phyloP scores from a whole-genome alignment of 2,113 vertebrate species.

The Haliaeetus leucogaster region DNA sequence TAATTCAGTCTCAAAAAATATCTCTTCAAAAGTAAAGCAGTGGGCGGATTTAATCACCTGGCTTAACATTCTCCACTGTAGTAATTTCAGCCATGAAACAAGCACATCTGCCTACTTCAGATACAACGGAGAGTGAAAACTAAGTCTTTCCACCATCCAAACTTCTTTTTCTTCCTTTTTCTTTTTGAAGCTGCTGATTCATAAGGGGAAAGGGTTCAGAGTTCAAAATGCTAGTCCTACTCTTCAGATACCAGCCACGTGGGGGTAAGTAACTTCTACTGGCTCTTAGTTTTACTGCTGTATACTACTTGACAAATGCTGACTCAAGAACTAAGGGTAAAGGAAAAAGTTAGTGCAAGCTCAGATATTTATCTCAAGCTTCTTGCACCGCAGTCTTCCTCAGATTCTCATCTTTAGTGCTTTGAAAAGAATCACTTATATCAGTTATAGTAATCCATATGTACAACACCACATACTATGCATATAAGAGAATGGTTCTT shows the following conservation, averaged over 20 bases:
- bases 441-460: neutral
- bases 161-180: neutral
- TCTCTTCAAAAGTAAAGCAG: neutral
- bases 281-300: slow-evolving; percentile 7
- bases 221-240: slow-evolving; percentile 35
- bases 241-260: neutral
- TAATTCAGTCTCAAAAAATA: neutral
- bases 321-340: neutral
- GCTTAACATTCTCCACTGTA: neutral
- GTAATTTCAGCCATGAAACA: neutral
- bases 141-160: neutral
- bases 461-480: neutral
- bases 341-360: neutral
- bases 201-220: slow-evolving; percentile 17
- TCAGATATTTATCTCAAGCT: neutral
- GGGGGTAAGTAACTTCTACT: slow-evolving; percentile 15
- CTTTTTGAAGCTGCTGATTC: slow-evolving; percentile 27
- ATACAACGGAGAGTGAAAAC: neutral
- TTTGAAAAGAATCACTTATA: neutral
- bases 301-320: neutral
- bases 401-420: neutral
- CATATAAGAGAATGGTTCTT: neutral
- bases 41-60: neutral
- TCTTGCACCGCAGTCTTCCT: neutral
- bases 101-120: neutral